phyloP scores from a whole-genome alignment of 2,888 invertebrate species.

The Drosophila anomalata region DNA sequence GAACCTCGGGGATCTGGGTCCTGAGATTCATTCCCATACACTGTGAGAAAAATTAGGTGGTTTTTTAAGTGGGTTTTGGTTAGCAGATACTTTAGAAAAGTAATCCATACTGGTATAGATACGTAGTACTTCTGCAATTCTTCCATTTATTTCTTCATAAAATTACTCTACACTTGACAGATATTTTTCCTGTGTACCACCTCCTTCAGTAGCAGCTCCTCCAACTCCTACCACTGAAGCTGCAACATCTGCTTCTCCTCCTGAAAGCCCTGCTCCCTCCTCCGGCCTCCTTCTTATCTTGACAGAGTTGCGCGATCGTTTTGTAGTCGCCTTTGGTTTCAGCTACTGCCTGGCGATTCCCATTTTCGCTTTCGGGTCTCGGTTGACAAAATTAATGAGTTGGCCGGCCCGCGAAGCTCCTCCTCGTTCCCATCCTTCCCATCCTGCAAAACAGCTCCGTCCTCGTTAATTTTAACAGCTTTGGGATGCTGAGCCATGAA shows the following conservation, averaged over 20 bases:
- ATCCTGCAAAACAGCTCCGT: conserved; percentile 16
- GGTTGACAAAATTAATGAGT: conserved; percentile 78
- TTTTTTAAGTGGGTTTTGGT: too few relatives aligned
- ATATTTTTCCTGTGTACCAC: conserved; percentile 3
- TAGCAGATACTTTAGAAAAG: too few relatives aligned
- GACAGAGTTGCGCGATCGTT: conserved; percentile 66
- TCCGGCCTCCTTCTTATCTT: conserved; percentile 58
- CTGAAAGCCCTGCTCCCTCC: background rate
- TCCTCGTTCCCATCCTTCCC: conserved; percentile 4
- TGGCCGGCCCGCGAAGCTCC: conserved; percentile 35
- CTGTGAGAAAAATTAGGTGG: background rate
- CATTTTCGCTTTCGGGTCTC: conserved; percentile 40
- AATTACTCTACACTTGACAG: too few relatives aligned
- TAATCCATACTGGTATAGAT: too few relatives aligned
- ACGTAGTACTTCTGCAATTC: too few relatives aligned
- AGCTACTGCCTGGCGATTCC: conserved; percentile 73
- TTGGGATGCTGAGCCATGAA: conserved; percentile 59
- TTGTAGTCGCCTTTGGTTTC: conserved; percentile 69
- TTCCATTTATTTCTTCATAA: too few relatives aligned
- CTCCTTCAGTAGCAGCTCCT: background rate
- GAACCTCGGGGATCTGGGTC: conserved; percentile 32
- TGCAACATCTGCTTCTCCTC: background rate
- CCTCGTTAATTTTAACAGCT: conserved; percentile 79
- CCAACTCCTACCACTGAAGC: conserved; percentile 8
- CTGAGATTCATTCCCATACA: conserved; percentile 26